phyloP scores from a whole-genome alignment of 2,113 vertebrate species.

The Syrrhaptes paradoxus region DNA sequence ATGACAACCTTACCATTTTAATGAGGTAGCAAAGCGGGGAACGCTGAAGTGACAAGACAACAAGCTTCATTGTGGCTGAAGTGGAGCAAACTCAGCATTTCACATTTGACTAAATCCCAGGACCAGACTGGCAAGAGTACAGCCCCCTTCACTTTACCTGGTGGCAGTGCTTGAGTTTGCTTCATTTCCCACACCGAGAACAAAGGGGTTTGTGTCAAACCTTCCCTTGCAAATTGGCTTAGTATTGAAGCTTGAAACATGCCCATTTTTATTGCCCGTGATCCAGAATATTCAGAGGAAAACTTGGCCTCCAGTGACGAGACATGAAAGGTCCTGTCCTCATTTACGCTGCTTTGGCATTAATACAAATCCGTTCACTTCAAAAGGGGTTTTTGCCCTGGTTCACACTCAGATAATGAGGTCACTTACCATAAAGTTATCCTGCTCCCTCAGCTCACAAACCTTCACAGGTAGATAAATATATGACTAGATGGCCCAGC shows the following conservation, averaged over 20 bases:
- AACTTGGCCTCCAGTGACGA: not conserved
- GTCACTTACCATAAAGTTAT: not conserved
- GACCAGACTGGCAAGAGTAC: not conserved
- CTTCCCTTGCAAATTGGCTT: not conserved
- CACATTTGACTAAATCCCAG: not conserved
- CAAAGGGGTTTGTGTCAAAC: not conserved
- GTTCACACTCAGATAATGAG: not conserved
- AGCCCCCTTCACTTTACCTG: not conserved
- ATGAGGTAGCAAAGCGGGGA: not conserved
- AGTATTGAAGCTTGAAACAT: not conserved
- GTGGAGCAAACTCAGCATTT: not conserved
- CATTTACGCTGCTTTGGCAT: not conserved
- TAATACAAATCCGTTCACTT: not conserved
- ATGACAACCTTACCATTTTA: not conserved
- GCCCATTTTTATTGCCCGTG: not conserved
- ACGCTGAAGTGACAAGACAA: not conserved
- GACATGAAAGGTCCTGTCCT: not conserved
- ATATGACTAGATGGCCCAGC: not conserved
- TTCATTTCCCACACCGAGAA: not conserved
- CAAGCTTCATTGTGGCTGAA: not conserved
- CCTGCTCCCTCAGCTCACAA: not conserved
- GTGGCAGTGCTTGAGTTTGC: not conserved
- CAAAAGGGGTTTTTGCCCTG: not conserved
- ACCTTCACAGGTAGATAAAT: not conserved
- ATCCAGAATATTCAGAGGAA: not conserved